Evolutionary conservation across 2,888 invertebrate species (phyloP).

Genomic region (Pseudococcus viburni): DNA sequence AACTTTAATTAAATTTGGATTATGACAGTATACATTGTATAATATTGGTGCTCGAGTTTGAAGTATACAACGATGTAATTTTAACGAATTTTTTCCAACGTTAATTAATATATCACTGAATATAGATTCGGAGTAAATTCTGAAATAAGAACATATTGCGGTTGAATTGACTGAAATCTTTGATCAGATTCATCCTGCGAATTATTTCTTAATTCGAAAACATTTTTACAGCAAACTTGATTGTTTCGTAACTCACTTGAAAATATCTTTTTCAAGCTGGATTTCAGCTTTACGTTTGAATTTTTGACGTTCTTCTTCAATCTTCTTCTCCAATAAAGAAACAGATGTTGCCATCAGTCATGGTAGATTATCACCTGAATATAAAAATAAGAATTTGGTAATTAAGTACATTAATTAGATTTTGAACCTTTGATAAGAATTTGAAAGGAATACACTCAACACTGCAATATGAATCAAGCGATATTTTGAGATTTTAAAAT

Average conservation of each 20-base stretch:
- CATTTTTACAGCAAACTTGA: background rate
- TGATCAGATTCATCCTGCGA: background rate
- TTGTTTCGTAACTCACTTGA: conserved; percentile 19
- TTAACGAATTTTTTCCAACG: conserved; percentile 59
- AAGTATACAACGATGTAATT: conserved; percentile 63
- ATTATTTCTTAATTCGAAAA: background rate
- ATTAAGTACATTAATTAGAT: background rate
- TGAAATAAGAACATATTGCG: conserved; percentile 48
- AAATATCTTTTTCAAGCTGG: conserved; percentile 61
- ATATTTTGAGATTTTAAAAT: background rate
- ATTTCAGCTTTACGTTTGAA: conserved; percentile 50
- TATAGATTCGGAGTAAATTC: conserved; percentile 62
- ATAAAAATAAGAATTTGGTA: background rate
- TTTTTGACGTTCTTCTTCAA: conserved; percentile 51
- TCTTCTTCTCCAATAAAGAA: conserved; percentile 62
- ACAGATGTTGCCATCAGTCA: conserved; percentile 65
- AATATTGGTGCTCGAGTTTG: conserved; percentile 64
- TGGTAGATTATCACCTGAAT: conserved; percentile 57
- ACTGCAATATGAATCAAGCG: no score
- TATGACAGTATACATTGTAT: conserved; percentile 61
- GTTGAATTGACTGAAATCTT: background rate
- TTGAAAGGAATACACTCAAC: background rate
- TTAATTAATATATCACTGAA: conserved; percentile 60
- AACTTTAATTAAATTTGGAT: conserved; percentile 59
- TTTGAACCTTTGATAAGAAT: background rate